Evolutionary conservation across 2,797 vertebrate genomes (phyloP).

Genomic region (Capromys pilorides): DNA sequence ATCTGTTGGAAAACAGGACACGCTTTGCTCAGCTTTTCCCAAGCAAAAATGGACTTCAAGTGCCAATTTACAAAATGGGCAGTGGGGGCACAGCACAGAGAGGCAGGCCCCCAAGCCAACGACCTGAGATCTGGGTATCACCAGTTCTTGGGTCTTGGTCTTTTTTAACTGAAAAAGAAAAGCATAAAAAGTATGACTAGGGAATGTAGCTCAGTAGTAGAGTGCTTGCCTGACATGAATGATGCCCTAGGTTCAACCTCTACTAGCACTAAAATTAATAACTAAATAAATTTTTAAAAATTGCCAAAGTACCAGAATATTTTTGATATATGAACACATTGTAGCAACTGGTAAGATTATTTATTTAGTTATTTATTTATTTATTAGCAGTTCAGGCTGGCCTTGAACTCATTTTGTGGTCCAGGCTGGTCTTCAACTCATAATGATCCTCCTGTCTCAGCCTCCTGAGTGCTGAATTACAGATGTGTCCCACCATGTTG

Average conservation of each 20-base stretch:
- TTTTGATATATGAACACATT: background rate
- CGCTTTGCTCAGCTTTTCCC: background rate
- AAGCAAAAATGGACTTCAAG: background rate
- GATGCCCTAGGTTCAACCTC: background rate
- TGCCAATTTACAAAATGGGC: background rate
- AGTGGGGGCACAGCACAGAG: background rate
- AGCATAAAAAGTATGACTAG: background rate
- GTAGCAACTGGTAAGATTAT: background rate
- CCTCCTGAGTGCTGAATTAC: too few species aligned
- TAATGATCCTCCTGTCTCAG: too few species aligned
- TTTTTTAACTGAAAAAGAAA: background rate
- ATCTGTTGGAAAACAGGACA: background rate
- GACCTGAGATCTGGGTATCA: background rate
- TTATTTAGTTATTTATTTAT: background rate
- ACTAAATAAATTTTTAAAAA: background rate
- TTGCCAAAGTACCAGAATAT: background rate
- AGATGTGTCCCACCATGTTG: too few species aligned
- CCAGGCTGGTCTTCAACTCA: too few species aligned
- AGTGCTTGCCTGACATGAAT: background rate
- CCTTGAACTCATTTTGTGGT: too few species aligned
- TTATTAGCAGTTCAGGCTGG: too few species aligned
- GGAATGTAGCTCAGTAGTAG: background rate
- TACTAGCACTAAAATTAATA: background rate
- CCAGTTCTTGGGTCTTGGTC: background rate
- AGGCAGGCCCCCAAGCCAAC: background rate